These are phyloP conservation scores for Didymodactylos carnosus DNA, from an alignment of 2,888 invertebrate genomes.

Conservation along the genomic window DNA sequence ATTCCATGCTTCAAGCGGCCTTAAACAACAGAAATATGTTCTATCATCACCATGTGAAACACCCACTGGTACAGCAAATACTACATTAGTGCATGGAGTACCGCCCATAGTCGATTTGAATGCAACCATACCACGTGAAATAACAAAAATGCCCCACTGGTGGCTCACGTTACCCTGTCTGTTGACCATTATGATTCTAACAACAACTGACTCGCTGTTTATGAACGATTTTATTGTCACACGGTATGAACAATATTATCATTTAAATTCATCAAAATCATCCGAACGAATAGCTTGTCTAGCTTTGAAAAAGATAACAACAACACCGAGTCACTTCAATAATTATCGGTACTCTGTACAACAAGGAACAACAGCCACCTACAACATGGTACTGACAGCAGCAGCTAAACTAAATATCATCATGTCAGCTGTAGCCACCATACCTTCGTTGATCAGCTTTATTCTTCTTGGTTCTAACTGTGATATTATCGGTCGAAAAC, in stretches of 20 bases:
- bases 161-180: not conserved
- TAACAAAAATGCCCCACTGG: too few relatives aligned
- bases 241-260: not conserved
- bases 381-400: not conserved
- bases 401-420: not conserved
- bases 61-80: too few relatives aligned
- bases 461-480: not conserved
- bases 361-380: too few relatives aligned
- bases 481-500: not conserved
- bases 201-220: not conserved
- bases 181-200: not conserved
- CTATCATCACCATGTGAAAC: too few relatives aligned
- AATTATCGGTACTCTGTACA: too few relatives aligned
- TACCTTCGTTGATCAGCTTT: not conserved
- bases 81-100: too few relatives aligned
- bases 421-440: not conserved
- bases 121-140: too few relatives aligned
- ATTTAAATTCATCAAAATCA: not conserved
- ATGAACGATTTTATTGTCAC: not conserved
- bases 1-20: too few relatives aligned
- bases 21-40: too few relatives aligned
- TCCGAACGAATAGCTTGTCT: not conserved
- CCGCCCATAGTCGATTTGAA: too few relatives aligned
- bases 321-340: too few relatives aligned
- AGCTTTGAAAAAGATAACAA: not conserved